Percentiles rank a stretch among this genome's conserved stretches.
Conservation (phyloP, 2,888 invertebrate species). For the Caenorhabditis uteleia region DNA sequence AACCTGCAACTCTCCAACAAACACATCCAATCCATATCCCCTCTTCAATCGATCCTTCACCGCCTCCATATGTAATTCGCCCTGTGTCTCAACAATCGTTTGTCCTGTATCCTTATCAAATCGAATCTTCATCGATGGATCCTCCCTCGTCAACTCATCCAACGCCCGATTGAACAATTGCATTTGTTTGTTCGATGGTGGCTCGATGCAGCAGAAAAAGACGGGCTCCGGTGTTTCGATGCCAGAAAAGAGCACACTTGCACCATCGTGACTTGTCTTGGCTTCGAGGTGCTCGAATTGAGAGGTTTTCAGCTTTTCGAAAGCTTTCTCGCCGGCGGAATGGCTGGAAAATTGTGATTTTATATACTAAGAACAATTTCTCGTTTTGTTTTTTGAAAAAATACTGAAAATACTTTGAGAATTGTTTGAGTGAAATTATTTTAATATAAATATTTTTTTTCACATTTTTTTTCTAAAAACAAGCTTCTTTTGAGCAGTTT, state of each 20-base stretch:
- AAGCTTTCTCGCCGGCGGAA: slow-evolving; percentile 8
- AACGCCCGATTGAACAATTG: slow-evolving; percentile 61
- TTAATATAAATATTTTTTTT: too few species aligned
- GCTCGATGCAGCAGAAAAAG: slow-evolving; percentile 93
- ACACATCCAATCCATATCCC: slow-evolving; percentile 87
- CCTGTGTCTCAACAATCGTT: slow-evolving; percentile 72
- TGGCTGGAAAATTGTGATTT: slow-evolving; percentile 1
- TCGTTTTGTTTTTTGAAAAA: not conserved
- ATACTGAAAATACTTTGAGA: too few species aligned
- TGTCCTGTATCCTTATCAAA: slow-evolving; percentile 74
- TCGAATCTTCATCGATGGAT: slow-evolving; percentile 62
- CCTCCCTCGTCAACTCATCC: slow-evolving; percentile 52
- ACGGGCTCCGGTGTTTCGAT: slow-evolving; percentile 88
- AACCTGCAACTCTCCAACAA: slow-evolving; percentile 88
- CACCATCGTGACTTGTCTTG: slow-evolving; percentile 5
- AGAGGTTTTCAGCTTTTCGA: not conserved
- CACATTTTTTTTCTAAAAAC: too few species aligned
- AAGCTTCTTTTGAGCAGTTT: too few species aligned
- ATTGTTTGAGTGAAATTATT: too few species aligned
- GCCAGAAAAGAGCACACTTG: slow-evolving; percentile 70
- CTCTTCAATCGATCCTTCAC: slow-evolving; percentile 78
- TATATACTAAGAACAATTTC: not conserved
- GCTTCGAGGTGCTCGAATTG: not conserved
- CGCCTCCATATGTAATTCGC: slow-evolving; percentile 89
- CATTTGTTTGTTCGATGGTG: slow-evolving; percentile 75